A percentile compares a stretch with the other conserved stretches of the same genome.
These are phyloP conservation scores for Calosoma granatense DNA, from an alignment of 1,140 invertebrate genomes.

Conservation along the genomic window DNA sequence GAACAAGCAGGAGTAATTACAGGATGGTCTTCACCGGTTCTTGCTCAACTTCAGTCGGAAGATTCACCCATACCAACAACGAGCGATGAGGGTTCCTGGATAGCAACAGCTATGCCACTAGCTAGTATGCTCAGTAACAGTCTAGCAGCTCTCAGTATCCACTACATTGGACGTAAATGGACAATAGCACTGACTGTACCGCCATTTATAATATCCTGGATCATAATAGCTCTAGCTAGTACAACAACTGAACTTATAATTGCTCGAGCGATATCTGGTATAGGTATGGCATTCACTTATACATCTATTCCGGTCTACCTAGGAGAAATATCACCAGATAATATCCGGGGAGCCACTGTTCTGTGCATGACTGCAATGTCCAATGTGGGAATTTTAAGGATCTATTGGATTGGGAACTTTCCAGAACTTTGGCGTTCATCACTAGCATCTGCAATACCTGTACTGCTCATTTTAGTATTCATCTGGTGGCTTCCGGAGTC, in stretches of 20 bases:
- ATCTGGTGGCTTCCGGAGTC: not conserved
- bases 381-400: not conserved
- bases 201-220: not conserved
- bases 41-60: not conserved
- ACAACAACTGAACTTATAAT: not conserved
- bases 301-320: not conserved
- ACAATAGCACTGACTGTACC: not conserved
- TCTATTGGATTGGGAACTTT: not conserved
- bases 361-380: not conserved
- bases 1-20: not conserved
- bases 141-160: not conserved
- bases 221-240: not conserved
- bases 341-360: not conserved
- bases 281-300: not conserved
- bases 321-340: conserved; percentile 1
- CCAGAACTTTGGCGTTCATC: not conserved
- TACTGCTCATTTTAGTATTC: not conserved
- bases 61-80: not conserved
- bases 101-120: not conserved
- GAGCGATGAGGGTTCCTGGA: not conserved
- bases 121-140: not conserved
- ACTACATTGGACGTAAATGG: not conserved
- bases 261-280: not conserved
- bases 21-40: not conserved
- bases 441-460: not conserved